Conservation (phyloP, 2,888 invertebrate genomes). For the Trilocha varians region DNA sequence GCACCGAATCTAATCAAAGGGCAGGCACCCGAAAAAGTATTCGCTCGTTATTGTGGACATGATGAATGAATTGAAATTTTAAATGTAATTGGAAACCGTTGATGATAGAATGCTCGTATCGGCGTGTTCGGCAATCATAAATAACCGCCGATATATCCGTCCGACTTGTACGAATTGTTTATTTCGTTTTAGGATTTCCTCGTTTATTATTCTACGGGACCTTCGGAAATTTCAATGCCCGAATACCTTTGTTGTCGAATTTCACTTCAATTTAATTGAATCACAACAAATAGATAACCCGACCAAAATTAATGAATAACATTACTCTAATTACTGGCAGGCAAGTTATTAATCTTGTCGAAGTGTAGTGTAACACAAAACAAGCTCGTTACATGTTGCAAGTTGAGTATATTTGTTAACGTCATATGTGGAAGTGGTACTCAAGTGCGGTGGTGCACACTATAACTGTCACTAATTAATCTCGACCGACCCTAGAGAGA, state of each 20-base stretch:
- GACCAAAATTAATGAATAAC: background rate
- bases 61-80: slow-evolving; percentile 53
- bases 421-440: slow-evolving; percentile 11
- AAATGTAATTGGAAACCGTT: slow-evolving; percentile 49
- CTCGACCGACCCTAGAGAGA: background rate
- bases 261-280: background rate
- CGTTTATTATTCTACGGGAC: slow-evolving; percentile 10
- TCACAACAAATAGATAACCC: background rate
- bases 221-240: slow-evolving; percentile 1
- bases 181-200: slow-evolving; percentile 13
- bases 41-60: slow-evolving; percentile 32
- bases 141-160: slow-evolving; percentile 23
- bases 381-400: slow-evolving; percentile 23
- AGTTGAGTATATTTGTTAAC: slow-evolving; percentile 25
- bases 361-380: slow-evolving; percentile 21
- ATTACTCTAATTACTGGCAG: background rate
- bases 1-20: slow-evolving; percentile 57
- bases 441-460: background rate
- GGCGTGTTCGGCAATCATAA: slow-evolving; percentile 22
- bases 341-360: slow-evolving; percentile 14
- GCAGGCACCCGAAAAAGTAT: slow-evolving; percentile 37
- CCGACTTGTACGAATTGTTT: slow-evolving; percentile 16
- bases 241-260: background rate
- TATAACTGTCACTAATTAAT: background rate
- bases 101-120: slow-evolving; percentile 31